Percentiles rank a stretch among this genome's conserved stretches.
Evolutionary conservation across 1,140 invertebrate species (phyloP).

Genomic region (Drosophila nebulosa): DNA sequence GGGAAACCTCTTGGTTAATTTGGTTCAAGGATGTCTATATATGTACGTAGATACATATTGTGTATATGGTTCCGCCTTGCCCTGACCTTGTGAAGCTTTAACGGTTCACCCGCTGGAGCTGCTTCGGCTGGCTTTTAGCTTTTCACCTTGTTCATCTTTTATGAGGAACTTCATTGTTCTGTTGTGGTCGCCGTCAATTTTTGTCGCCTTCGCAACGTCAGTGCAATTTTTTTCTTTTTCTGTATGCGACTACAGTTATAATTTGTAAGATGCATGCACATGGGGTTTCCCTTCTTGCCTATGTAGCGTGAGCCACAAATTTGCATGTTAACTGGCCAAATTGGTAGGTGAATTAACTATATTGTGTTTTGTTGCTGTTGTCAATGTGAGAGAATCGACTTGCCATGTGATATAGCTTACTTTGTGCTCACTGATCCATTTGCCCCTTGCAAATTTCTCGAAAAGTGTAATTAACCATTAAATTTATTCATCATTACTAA

Average conservation of each 20-base stretch:
- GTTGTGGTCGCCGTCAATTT: constrained; percentile 16
- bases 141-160: neutral
- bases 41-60: neutral
- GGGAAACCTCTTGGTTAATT: constrained; percentile 10
- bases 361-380: neutral
- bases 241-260: constrained; percentile 24
- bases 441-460: neutral
- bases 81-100: neutral
- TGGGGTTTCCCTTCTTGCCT: constrained; percentile 9
- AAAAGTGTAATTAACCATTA: neutral
- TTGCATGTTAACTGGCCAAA: constrained; percentile 1
- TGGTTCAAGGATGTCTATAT: constrained; percentile 29
- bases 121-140: neutral
- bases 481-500: neutral
- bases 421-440: neutral
- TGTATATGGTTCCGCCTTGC: constrained; percentile 14
- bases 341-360: neutral
- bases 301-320: neutral
- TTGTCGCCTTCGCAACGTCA: constrained; percentile 45
- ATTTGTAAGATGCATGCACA: neutral
- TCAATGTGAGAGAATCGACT: neutral
- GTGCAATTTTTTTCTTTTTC: constrained; percentile 10
- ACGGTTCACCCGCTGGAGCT: constrained; percentile 4
- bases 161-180: constrained; percentile 46
- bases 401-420: neutral